A percentile compares a stretch with the other conserved stretches of the same genome.
These are phyloP conservation scores for Neolamprologus modestus DNA, from an alignment of 2,113 vertebrate genomes.

Conservation along the genomic window DNA sequence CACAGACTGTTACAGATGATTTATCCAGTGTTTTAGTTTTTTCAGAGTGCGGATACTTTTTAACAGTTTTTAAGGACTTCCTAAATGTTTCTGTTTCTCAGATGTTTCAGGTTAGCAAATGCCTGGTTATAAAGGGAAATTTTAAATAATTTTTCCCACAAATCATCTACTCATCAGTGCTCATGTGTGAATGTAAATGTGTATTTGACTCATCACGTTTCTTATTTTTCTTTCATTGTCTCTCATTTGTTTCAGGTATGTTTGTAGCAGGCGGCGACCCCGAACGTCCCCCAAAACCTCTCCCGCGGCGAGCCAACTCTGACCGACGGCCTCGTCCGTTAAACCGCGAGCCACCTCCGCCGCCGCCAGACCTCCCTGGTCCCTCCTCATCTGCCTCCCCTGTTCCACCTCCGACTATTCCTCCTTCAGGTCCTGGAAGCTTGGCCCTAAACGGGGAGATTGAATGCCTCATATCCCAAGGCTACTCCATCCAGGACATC, in stretches of 20 bases:
- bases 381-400: neutral
- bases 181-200: neutral
- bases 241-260: slow-evolving; percentile 22
- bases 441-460: slow-evolving; percentile 89
- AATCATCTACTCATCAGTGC: neutral
- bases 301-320: slow-evolving; percentile 87
- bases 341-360: slow-evolving; percentile 34
- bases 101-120: neutral
- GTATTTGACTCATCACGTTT: neutral
- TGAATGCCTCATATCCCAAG: slow-evolving; percentile 89
- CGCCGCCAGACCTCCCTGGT: neutral
- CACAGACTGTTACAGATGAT: neutral
- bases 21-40: neutral
- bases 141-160: neutral
- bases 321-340: slow-evolving; percentile 79
- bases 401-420: neutral
- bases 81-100: neutral
- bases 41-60: neutral
- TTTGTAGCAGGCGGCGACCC: slow-evolving; percentile 73
- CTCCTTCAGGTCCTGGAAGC: neutral
- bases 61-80: neutral
- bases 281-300: slow-evolving; percentile 87
- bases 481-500: slow-evolving; percentile 98
- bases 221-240: neutral
- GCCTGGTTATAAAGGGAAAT: neutral